Base-by-base conservation (phyloP, 2,113 vertebrate species). In the Platichthys flesus region DNA sequence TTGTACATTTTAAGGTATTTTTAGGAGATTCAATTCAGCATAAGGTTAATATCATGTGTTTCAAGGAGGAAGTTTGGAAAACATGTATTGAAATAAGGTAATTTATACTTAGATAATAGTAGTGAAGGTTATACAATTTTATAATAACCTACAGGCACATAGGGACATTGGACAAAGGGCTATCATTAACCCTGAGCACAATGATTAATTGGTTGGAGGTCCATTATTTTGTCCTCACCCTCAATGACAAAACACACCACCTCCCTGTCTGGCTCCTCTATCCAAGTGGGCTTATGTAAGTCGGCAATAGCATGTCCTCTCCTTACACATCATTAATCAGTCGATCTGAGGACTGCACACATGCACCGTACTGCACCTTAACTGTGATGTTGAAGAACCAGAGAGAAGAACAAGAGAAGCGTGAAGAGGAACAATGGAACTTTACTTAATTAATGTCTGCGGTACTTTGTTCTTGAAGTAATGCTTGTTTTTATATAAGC, bases 141-240 rank as follows among this genome's bases (percentile, higher is more conserved):
- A 13, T 10, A 71, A 70, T 42, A 35, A 76, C 2, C 69, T 42
- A 42, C 15, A 56, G 57, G 63, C 37, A 49, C 68, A 54, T 0
- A 0, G 65, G 5, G 23, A 65, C 51, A n/a, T 16, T 40, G 57
- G 66, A 88, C 71, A 65, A 52, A 76, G 24, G 42, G 24, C 28
- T 31, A 35, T 64, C 24, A 68, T 56, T 8, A 40, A 65, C 55
- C 15, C 8, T 5, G 2, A 26, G 28, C 9, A 58, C 35, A 78
- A 58, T 71, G 67, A 87, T 85, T 79, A 81, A 85, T 74, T 66
- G 75, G 26, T 47, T 28, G 31, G 20, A 65, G 23, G 47, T 76
- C 77, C 52, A 74, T 77, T 82, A 74, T 49, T 51, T 56, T 18
- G 55, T 63, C 61, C 20, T 7, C 63, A 54, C 64, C 54, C 47